phyloP scores from a whole-genome alignment of 2,797 vertebrate species.

The Nyctibius grandis region DNA sequence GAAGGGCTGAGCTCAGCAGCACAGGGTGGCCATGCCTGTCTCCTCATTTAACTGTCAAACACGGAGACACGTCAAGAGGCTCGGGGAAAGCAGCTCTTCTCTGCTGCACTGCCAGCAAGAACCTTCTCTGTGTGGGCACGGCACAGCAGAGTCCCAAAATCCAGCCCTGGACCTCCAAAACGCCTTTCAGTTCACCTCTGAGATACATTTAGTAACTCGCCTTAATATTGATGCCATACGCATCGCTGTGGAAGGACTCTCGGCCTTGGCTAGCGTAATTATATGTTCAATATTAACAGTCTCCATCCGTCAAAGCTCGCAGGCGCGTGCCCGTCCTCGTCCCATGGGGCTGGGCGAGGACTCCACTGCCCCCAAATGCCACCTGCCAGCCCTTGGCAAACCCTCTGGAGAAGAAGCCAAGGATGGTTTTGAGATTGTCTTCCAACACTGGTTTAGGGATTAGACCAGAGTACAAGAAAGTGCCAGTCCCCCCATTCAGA shows the following conservation, averaged over 20 bases:
- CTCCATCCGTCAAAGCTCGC: conserved; percentile 2
- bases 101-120: background rate
- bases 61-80: fast-evolving
- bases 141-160: background rate
- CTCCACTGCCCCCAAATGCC: fast-evolving
- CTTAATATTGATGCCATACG: conserved; percentile 57
- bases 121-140: fast-evolving
- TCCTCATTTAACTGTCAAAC: background rate
- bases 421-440: background rate
- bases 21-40: fast-evolving
- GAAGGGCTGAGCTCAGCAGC: background rate
- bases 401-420: background rate
- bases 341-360: fast-evolving
- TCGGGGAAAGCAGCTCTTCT: background rate
- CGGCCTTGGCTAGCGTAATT: conserved; percentile 18
- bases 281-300: conserved; percentile 61
- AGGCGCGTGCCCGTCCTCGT: fast-evolving
- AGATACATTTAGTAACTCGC: conserved; percentile 55
- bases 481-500: background rate
- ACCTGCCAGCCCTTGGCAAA: fast-evolving
- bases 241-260: background rate
- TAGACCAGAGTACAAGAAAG: background rate
- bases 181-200: conserved; percentile 55
- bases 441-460: background rate
- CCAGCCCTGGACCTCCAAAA: background rate